A percentile compares a stretch with the other conserved stretches of the same genome.
Evolutionary conservation across 2,888 invertebrate genomes (phyloP).

Genomic region (Leptogaster cylindrica): DNA sequence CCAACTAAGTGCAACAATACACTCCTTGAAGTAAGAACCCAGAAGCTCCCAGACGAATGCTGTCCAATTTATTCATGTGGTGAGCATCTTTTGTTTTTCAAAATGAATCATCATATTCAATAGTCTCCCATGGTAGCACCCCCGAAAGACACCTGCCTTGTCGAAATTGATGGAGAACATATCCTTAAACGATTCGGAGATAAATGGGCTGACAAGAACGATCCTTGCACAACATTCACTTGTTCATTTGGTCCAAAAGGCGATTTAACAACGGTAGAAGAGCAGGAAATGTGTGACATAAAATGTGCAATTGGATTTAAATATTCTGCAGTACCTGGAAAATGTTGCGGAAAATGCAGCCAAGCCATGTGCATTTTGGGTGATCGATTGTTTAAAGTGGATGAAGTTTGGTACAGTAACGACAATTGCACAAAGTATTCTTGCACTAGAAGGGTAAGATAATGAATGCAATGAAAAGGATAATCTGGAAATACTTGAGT

Average conservation of each 20-base stretch:
- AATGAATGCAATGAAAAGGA: background rate
- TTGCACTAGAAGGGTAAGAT: constrained; percentile 60
- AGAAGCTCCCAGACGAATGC: constrained; percentile 64
- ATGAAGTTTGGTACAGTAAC: constrained; percentile 67
- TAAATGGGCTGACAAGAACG: constrained; percentile 62
- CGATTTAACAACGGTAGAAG: constrained; percentile 52
- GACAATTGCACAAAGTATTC: constrained; percentile 72
- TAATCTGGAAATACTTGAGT: background rate
- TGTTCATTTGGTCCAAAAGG: constrained; percentile 58
- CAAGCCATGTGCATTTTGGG: constrained; percentile 67
- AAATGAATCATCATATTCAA: constrained; percentile 3
- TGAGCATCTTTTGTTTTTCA: constrained; percentile 55
- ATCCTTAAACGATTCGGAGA: constrained; percentile 59
- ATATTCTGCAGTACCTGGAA: constrained; percentile 61
- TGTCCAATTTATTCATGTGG: constrained; percentile 74
- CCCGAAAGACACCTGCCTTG: constrained; percentile 58
- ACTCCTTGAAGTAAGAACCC: constrained; percentile 64
- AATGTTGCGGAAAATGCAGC: constrained; percentile 72
- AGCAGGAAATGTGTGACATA: constrained; percentile 53
- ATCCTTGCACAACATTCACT: constrained; percentile 61
- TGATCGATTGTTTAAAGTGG: constrained; percentile 63
- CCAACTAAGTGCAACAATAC: constrained; percentile 62
- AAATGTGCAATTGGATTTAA: constrained; percentile 65
- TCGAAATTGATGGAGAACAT: constrained; percentile 56
- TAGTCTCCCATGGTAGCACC: constrained; percentile 52